Evolutionary conservation across 2,113 vertebrate genomes (phyloP).

Genomic region (Rhabdornis inornatus): DNA sequence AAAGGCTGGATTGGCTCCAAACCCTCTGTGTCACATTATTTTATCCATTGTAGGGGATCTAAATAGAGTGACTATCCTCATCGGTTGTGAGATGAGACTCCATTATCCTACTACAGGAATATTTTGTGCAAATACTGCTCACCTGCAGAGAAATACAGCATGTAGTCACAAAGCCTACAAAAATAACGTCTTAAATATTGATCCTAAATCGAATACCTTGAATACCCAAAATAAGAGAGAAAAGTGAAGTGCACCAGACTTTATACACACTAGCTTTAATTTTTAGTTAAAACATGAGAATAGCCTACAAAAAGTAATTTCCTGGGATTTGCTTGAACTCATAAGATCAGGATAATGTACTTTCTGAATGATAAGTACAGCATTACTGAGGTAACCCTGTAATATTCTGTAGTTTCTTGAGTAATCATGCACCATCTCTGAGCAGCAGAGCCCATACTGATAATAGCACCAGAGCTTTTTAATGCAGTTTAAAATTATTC

Average conservation of each 20-base stretch:
- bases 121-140: not conserved
- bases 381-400: not conserved
- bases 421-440: not conserved
- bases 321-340: not conserved
- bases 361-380: not conserved
- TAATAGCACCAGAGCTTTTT: not conserved
- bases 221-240: not conserved
- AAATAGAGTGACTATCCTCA: not conserved
- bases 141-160: not conserved
- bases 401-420: not conserved
- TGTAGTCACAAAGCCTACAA: not conserved
- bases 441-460: not conserved
- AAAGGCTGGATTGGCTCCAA: slow-evolving; percentile 1
- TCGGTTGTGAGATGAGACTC: not conserved
- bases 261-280: not conserved
- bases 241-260: not conserved
- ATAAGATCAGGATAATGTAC: not conserved
- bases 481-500: not conserved
- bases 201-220: not conserved
- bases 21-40: not conserved
- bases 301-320: not conserved
- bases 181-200: not conserved
- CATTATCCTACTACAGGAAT: not conserved
- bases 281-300: not conserved
- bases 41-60: not conserved